Conservation (phyloP, 2,797 vertebrate species). For the Cossypha dichroa region DNA sequence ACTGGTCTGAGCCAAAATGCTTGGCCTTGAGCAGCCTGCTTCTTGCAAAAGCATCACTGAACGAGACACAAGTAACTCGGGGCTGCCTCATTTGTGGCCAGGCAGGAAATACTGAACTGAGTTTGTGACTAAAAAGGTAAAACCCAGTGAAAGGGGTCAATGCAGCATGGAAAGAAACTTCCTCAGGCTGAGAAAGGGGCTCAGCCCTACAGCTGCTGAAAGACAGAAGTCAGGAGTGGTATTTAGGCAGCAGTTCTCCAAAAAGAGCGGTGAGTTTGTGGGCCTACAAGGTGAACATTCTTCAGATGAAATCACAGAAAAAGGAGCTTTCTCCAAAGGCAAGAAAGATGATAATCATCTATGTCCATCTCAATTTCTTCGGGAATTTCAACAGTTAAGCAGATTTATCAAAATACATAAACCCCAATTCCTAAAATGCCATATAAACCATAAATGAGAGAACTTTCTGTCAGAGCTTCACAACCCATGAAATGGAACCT, state of each 20-base stretch:
- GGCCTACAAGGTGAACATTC: background rate
- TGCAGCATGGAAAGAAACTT: background rate
- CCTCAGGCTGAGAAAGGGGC: background rate
- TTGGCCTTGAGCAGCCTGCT: background rate
- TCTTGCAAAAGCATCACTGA: background rate
- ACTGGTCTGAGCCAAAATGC: background rate
- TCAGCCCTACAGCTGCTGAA: background rate
- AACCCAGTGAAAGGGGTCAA: background rate
- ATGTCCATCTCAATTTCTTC: background rate
- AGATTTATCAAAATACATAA: background rate
- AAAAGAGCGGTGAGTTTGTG: background rate
- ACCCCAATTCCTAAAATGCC: background rate
- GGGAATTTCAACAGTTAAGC: background rate
- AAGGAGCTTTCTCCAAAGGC: background rate
- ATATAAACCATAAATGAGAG: background rate
- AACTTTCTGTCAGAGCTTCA: background rate
- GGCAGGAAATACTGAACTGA: background rate
- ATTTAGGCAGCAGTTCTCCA: background rate
- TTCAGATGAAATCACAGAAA: background rate
- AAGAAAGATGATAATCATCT: background rate
- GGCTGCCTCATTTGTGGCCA: background rate
- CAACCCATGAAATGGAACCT: accelerated
- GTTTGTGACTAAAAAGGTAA: background rate
- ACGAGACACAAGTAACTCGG: accelerated
- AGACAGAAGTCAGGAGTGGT: background rate